Percentiles rank a stretch among this genome's conserved stretches.
Conservation (phyloP, 2,113 vertebrate species). For the Ginglymostoma cirratum region DNA sequence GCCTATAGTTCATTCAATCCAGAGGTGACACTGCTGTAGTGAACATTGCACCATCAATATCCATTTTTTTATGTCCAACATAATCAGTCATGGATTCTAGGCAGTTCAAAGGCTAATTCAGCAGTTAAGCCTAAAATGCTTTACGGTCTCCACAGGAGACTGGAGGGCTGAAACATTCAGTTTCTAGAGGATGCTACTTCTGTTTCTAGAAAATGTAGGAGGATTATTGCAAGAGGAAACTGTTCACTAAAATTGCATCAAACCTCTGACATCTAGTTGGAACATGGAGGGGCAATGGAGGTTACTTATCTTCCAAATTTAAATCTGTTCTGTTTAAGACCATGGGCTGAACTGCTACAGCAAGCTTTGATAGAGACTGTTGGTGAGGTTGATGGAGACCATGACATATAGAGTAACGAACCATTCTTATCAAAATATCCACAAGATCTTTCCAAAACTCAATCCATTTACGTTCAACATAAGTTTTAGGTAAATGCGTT, state of each 20-base stretch:
- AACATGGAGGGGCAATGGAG: no score
- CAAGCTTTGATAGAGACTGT: neutral
- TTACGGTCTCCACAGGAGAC: neutral
- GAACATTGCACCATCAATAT: neutral
- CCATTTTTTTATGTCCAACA: neutral
- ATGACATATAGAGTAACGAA: neutral
- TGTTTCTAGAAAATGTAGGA: neutral
- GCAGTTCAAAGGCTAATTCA: neutral
- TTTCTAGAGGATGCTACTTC: neutral
- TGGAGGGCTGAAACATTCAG: neutral
- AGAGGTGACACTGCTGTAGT: neutral
- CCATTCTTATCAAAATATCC: neutral
- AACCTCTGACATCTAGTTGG: neutral
- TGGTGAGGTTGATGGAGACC: neutral
- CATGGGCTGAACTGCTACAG: neutral
- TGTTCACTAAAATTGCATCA: neutral
- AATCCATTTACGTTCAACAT: neutral
- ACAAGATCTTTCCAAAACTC: neutral
- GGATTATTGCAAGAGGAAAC: neutral
- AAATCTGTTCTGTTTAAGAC: neutral
- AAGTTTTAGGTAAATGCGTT: neutral
- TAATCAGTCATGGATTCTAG: neutral
- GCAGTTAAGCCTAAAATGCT: neutral
- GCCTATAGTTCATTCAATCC: neutral
- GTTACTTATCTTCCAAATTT: neutral